Evolutionary conservation across 2,113 vertebrate species (phyloP), one percentile per base, ranked within the genome.

Genomic region (Hydropotes inermis): DNA sequence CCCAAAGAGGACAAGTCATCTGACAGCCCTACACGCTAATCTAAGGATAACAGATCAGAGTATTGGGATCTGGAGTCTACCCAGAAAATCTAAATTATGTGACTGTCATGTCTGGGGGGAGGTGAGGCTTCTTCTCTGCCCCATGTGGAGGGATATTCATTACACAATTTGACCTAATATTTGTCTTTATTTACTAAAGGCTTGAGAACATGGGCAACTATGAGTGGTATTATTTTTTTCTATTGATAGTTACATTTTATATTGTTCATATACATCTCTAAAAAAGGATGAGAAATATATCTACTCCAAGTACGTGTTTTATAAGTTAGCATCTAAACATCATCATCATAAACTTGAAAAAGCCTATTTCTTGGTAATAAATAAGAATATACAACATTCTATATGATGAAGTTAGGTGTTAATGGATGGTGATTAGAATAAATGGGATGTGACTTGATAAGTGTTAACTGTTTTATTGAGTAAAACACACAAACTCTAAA

Each of bases 1-100:
- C 39, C 14, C 47, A 1, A 19, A 25, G 45, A 55, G 21, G n/a
- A 43, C 70, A 3, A 11, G 16, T 23, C 10, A 7, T 39, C 55
- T 6, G 6, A 3, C 17, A 52, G 84, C 25, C 10, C 2, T 28
- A 1, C 6, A 3, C 1, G 9, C 15, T 57, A 36, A 10, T 60
- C 30, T 33, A 15, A 57, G n/a, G 57, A 6, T 7, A 39, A 33
- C 52, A 55, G 23, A 15, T 33, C 36, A 36, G 21, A 43, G 15
- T 0, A 15, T 0, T 54, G 5, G 88, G 15, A 45, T 16, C 6
- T 19, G 6, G 11, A 16, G 15, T 79, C 81, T 45, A 50, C 23
- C 16, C 8, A 7, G 33, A 82, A 36, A 10, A 58, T 36, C n/a
- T 19, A 33, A 52, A 33, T n/a, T 33, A 28, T 2, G 1, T 16